These are phyloP conservation scores for Sphecodes monilicornis DNA, from an alignment of 2,888 invertebrate genomes.

Conservation along the genomic window DNA sequence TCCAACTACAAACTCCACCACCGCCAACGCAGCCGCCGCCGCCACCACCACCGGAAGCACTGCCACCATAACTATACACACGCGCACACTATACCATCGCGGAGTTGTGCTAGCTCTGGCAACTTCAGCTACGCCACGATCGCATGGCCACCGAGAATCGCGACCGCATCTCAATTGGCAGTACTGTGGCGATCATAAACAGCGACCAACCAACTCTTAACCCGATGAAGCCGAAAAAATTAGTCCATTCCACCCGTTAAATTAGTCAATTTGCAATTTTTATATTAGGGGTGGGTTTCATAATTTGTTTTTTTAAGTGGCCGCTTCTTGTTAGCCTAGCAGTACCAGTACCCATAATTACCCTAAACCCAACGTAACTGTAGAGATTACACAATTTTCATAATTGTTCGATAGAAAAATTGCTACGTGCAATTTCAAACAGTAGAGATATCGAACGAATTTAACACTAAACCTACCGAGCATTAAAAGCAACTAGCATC, in stretches of 20 bases:
- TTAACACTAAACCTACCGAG: too few relatives aligned
- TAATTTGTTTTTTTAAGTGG: not conserved
- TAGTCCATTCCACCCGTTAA: not conserved
- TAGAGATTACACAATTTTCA: not conserved
- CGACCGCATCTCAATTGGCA: slow-evolving; percentile 40
- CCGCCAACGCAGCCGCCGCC: slow-evolving; percentile 40
- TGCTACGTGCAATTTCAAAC: too few relatives aligned
- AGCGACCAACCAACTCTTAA: not conserved
- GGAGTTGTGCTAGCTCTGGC: slow-evolving; percentile 16
- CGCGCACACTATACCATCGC: not conserved
- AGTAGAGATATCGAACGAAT: too few relatives aligned
- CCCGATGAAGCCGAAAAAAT: not conserved
- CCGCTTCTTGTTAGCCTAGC: not conserved
- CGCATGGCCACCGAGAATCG: slow-evolving; percentile 51
- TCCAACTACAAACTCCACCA: slow-evolving; percentile 36
- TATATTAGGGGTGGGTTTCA: not conserved
- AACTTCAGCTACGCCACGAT: slow-evolving; percentile 60
- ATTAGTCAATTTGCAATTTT: not conserved
- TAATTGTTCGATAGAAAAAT: too few relatives aligned
- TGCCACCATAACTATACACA: slow-evolving; percentile 39
- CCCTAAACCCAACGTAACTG: not conserved
- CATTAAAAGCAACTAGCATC: too few relatives aligned
- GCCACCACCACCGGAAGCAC: slow-evolving; percentile 42
- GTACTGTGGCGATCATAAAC: slow-evolving; percentile 6
- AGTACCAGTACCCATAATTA: not conserved